phyloP scores from a whole-genome alignment of 2,888 invertebrate genomes.

The Panzeria rudis region DNA sequence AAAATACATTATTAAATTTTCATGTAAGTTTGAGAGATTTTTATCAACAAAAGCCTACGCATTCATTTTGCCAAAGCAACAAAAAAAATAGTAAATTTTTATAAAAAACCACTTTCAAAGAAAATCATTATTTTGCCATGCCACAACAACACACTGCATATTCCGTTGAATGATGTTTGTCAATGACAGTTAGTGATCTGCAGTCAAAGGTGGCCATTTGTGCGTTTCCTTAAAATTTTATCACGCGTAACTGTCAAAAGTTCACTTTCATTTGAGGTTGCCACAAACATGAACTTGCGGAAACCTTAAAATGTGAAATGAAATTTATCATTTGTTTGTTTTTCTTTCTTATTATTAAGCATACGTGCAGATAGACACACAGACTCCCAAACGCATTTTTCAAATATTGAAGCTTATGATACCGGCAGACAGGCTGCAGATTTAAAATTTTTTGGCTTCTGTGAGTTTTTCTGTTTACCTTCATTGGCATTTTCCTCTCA shows the following conservation, averaged over 20 bases:
- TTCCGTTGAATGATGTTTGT: constrained; percentile 42
- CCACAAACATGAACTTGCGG: constrained; percentile 42
- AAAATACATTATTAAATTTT: constrained; percentile 31
- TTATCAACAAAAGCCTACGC: constrained; percentile 65
- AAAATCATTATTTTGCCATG: constrained; percentile 30
- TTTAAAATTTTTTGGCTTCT: constrained; percentile 46
- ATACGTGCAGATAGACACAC: background rate
- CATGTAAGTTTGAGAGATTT: constrained; percentile 47
- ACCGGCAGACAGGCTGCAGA: background rate
- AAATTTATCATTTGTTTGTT: background rate
- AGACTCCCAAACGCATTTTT: constrained; percentile 40
- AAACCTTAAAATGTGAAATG: constrained; percentile 16
- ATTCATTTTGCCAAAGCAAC: constrained; percentile 24
- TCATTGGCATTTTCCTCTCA: background rate
- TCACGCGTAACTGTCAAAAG: constrained; percentile 72
- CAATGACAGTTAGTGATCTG: background rate
- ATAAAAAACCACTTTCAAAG: constrained; percentile 9
- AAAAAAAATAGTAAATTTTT: constrained; percentile 2
- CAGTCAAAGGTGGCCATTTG: constrained; percentile 49
- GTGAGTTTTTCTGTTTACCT: constrained; percentile 4
- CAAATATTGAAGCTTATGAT: constrained; percentile 12
- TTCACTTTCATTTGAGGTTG: constrained; percentile 69
- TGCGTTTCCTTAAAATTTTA: constrained; percentile 61
- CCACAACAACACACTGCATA: constrained; percentile 25
- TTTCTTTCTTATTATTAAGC: background rate